Evolutionary conservation across 30 jellyfish, hydroid and myxozoan genomes (phyloP).

Genomic region (Turritopsis dohrnii): DNA sequence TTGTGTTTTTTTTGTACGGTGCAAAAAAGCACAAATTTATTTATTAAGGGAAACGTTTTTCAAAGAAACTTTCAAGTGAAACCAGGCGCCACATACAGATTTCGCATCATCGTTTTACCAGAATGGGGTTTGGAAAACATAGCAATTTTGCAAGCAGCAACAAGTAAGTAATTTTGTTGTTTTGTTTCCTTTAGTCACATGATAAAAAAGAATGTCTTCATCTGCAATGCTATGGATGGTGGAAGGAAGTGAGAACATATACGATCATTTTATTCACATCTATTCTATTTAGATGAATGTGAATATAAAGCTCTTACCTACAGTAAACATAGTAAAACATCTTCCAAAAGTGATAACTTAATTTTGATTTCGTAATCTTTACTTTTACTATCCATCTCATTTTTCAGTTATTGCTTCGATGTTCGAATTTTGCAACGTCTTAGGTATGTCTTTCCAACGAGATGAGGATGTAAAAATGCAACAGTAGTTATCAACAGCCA

Average conservation of each 20-base stretch:
- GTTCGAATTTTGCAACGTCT: too few species aligned
- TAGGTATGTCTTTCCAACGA: too few species aligned
- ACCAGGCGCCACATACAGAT: not conserved
- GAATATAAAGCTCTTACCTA: not conserved
- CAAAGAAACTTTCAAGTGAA: not conserved
- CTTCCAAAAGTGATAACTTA: not conserved
- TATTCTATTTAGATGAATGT: not conserved
- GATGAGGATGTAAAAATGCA: not conserved
- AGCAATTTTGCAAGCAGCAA: not conserved
- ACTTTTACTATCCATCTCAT: not conserved
- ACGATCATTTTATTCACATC: not conserved
- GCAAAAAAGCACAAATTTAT: not conserved
- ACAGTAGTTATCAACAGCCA: not conserved
- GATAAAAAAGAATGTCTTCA: too few species aligned
- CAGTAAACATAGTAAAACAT: not conserved
- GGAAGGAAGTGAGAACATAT: too few species aligned
- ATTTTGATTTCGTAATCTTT: not conserved
- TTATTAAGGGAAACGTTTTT: not conserved
- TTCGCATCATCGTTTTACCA: not conserved
- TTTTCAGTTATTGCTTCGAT: too few species aligned
- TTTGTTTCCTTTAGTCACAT: not conserved
- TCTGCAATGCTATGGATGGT: too few species aligned
- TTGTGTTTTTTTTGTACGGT: not conserved
- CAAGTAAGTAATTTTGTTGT: not conserved
- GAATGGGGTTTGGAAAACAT: not conserved